phyloP scores from a whole-genome alignment of 2,113 vertebrate genomes.

The Prionailurus bengalensis region DNA sequence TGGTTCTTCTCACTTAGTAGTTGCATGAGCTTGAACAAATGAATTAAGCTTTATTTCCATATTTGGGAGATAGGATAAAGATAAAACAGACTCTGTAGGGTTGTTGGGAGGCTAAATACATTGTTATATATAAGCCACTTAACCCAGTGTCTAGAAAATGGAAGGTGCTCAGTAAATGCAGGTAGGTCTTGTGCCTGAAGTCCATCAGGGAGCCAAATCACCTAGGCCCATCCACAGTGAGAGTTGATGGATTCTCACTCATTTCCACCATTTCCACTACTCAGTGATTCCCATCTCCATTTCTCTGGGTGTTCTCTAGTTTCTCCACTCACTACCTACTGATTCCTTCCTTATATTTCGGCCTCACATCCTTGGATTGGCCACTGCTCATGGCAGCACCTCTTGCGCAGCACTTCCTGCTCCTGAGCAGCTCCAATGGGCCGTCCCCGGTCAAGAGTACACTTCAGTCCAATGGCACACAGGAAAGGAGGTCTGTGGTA shows the following conservation, averaged over 20 bases:
- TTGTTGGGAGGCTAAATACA: background rate
- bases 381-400: background rate
- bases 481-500: no score
- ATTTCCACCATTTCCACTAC: background rate
- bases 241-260: fast-evolving
- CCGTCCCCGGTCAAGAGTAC: background rate
- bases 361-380: background rate
- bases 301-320: background rate
- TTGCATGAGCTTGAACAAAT: background rate
- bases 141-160: background rate
- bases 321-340: background rate
- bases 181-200: background rate
- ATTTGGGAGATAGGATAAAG: background rate
- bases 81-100: background rate
- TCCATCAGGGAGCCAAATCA: background rate
- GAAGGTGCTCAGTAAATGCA: background rate
- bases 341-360: background rate
- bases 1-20: background rate
- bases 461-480: background rate
- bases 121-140: background rate
- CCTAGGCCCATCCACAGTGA: background rate
- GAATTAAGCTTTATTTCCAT: background rate
- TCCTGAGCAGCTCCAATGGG: background rate
- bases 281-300: background rate
- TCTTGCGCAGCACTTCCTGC: background rate